phyloP scores from a whole-genome alignment of 2,797 vertebrate species.

The Scolopax bukidnonensis region DNA sequence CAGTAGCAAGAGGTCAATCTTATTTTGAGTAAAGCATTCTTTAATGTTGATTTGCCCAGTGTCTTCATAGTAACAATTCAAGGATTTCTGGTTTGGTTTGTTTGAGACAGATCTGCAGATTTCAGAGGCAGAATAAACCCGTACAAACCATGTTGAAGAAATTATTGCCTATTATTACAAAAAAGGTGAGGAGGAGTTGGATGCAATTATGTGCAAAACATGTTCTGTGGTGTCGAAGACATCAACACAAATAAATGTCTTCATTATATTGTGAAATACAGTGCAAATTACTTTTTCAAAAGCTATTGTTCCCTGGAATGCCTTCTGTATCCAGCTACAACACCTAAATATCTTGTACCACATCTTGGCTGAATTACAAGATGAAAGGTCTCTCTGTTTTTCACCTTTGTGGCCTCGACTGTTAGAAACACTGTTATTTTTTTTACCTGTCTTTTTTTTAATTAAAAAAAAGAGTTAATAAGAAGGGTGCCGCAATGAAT shows the following conservation, averaged over 20 bases:
- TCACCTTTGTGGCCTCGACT: background rate
- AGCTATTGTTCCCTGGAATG: background rate
- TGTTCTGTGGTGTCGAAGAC: background rate
- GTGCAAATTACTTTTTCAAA: conserved; percentile 29
- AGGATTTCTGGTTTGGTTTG: background rate
- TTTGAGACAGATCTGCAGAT: background rate
- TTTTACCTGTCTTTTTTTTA: background rate
- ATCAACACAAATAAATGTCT: conserved; percentile 17
- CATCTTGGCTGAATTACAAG: conserved; percentile 8
- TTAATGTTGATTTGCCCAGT: too few species aligned
- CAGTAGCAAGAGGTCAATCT: background rate
- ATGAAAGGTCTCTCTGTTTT: background rate
- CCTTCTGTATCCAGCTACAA: background rate
- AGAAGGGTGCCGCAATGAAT: background rate
- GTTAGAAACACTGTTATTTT: background rate
- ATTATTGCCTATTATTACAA: background rate
- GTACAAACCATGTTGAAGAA: background rate
- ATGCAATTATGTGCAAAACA: background rate
- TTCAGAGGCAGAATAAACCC: background rate
- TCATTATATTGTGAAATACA: background rate
- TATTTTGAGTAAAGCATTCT: background rate
- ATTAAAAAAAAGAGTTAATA: background rate
- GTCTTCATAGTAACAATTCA: too few species aligned
- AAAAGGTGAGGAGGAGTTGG: background rate
- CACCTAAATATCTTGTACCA: background rate